A percentile compares a stretch with the other conserved stretches of the same genome.
These are phyloP conservation scores for Peromyscus californicus DNA, from an alignment of 2,113 vertebrate genomes.

Conservation along the genomic window DNA sequence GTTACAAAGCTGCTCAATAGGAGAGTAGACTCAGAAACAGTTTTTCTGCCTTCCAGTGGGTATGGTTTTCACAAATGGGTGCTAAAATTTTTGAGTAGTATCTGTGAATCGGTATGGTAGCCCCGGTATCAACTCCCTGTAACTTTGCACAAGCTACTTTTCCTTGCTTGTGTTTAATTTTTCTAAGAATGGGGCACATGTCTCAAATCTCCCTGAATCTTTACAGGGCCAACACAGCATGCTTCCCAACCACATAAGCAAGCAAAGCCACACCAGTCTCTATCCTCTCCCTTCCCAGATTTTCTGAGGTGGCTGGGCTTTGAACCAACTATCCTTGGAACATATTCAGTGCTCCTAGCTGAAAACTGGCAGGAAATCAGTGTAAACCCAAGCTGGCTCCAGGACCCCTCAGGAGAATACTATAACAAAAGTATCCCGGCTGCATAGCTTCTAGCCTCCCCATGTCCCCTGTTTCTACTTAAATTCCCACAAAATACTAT, in stretches of 20 bases:
- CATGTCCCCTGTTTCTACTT: not conserved
- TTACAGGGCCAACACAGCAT: slow-evolving; percentile 47
- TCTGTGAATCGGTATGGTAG: not conserved
- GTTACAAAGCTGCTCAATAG: slow-evolving; percentile 11
- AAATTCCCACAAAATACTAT: slow-evolving; percentile 16
- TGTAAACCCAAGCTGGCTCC: slow-evolving; percentile 52
- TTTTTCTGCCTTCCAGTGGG: not conserved
- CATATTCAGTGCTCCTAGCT: slow-evolving; percentile 15
- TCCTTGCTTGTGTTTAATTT: not conserved
- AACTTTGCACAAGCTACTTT: slow-evolving; percentile 18
- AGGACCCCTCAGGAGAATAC: not conserved
- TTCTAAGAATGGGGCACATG: slow-evolving; percentile 14
- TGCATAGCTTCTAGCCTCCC: slow-evolving; percentile 1
- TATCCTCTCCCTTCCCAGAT: slow-evolving; percentile 15
- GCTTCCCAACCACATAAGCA: slow-evolving; percentile 20
- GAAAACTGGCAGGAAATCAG: slow-evolving; percentile 62
- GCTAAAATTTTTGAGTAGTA: slow-evolving; percentile 1
- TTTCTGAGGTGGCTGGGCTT: slow-evolving; percentile 68
- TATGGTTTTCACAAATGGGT: slow-evolving; percentile 3
- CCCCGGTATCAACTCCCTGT: not conserved
- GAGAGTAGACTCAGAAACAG: not conserved
- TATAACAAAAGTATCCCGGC: slow-evolving; percentile 38
- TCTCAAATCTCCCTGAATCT: slow-evolving; percentile 36
- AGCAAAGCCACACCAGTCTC: slow-evolving; percentile 47
- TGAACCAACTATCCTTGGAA: slow-evolving; percentile 70